Conservation (phyloP, 2,888 invertebrate genomes). For the Pseudococcus longispinus region DNA sequence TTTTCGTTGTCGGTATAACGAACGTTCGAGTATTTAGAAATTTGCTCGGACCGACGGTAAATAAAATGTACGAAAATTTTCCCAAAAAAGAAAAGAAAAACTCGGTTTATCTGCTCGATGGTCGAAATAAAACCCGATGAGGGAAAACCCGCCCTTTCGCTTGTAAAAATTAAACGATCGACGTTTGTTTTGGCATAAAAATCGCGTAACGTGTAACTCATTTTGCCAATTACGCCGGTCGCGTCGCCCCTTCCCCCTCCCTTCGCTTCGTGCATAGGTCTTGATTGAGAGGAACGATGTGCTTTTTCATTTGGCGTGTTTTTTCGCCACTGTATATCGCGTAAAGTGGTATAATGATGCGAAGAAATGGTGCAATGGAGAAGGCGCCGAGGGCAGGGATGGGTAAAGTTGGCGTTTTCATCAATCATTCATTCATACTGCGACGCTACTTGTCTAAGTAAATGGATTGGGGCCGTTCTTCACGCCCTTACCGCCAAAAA, state of each 20-base stretch:
- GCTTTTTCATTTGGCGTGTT: conserved; percentile 32
- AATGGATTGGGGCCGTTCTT: conserved; percentile 49
- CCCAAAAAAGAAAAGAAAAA: not conserved
- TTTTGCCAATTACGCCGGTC: conserved; percentile 5
- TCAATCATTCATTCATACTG: conserved; percentile 54
- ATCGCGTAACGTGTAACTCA: conserved; percentile 31
- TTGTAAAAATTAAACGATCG: conserved; percentile 26
- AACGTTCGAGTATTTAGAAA: not conserved
- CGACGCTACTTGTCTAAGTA: conserved; percentile 50
- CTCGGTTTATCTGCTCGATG: not conserved
- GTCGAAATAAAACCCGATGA: not conserved
- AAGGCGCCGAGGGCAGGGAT: not conserved
- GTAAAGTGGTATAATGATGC: conserved; percentile 41
- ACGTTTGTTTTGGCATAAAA: conserved; percentile 34
- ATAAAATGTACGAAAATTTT: not conserved
- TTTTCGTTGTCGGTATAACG: not conserved
- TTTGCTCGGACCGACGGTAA: not conserved
- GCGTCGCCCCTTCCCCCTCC: not conserved
- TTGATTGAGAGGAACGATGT: conserved; percentile 35
- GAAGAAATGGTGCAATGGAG: conserved; percentile 18
- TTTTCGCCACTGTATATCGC: conserved; percentile 30
- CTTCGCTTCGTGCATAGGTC: no score
- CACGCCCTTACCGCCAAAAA: conserved; percentile 41
- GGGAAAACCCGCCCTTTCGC: not conserved
- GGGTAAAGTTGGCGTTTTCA: conserved; percentile 47